Evolutionary conservation across 2,888 invertebrate species (phyloP).

Genomic region (Arrhopalites spinosus): DNA sequence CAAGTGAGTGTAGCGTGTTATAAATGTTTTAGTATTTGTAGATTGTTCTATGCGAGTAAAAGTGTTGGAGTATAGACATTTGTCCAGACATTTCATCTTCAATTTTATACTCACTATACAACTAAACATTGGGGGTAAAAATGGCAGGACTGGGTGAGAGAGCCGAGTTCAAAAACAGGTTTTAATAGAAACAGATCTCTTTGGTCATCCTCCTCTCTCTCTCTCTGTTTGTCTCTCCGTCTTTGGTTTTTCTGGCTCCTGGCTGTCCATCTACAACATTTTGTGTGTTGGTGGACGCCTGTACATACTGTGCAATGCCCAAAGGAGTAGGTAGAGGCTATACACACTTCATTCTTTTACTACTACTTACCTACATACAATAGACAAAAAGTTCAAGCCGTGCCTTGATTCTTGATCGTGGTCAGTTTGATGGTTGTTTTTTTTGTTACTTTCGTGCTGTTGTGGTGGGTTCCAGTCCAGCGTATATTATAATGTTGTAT

Average conservation of each 20-base stretch:
- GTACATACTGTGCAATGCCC: background rate
- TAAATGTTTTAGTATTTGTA: too few species aligned
- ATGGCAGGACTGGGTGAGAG: constrained; percentile 3
- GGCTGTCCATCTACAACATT: background rate
- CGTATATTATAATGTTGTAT: too few species aligned
- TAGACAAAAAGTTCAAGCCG: background rate
- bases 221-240: too few species aligned
- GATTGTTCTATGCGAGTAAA: too few species aligned
- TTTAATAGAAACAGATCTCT: background rate
- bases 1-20: too few species aligned
- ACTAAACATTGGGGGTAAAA: background rate
- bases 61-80: too few species aligned
- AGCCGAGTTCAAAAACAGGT: background rate
- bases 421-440: constrained; percentile 1
- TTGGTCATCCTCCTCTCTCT: too few species aligned
- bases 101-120: too few species aligned
- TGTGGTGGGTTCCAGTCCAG: background rate
- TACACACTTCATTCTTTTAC: background rate
- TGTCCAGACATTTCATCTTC: too few species aligned
- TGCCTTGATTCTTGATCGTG: constrained; percentile 17
- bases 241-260: background rate
- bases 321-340: background rate
- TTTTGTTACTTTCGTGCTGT: too few species aligned
- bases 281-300: constrained; percentile 5
- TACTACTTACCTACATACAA: too few species aligned